These are phyloP conservation scores for Rhinoderma darwinii DNA, from an alignment of 2,113 vertebrate species.

Conservation along the genomic window DNA sequence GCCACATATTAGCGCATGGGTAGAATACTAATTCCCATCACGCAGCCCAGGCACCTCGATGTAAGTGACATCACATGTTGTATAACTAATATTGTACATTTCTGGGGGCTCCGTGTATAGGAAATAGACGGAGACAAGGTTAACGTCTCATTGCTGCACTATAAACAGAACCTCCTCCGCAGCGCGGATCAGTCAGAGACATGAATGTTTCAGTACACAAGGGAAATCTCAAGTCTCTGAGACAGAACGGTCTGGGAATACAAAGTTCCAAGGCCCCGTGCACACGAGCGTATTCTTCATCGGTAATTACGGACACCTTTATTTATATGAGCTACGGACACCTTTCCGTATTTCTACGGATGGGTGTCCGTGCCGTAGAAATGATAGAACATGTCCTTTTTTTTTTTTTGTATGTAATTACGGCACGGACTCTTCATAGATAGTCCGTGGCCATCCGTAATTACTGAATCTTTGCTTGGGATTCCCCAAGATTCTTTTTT, in stretches of 20 bases:
- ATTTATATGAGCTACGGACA: no score
- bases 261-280: no score
- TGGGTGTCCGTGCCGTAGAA: no score
- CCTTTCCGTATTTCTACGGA: no score
- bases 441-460: no score
- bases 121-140: not conserved
- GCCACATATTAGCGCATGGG: not conserved
- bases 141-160: not conserved
- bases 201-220: not conserved
- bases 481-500: no score
- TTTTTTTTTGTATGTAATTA: no score
- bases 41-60: not conserved
- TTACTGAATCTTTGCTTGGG: no score
- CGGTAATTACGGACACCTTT: no score
- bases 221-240: not conserved
- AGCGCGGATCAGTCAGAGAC: not conserved
- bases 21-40: not conserved
- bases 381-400: no score
- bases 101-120: not conserved
- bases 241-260: not conserved
- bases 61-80: not conserved
- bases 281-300: no score
- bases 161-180: not conserved
- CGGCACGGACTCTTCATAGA: no score
- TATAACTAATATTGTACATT: not conserved